Evolutionary conservation across 2,888 invertebrate species (phyloP), one percentile per base, ranked within the genome.

Genomic region (Baronia brevicornis): DNA sequence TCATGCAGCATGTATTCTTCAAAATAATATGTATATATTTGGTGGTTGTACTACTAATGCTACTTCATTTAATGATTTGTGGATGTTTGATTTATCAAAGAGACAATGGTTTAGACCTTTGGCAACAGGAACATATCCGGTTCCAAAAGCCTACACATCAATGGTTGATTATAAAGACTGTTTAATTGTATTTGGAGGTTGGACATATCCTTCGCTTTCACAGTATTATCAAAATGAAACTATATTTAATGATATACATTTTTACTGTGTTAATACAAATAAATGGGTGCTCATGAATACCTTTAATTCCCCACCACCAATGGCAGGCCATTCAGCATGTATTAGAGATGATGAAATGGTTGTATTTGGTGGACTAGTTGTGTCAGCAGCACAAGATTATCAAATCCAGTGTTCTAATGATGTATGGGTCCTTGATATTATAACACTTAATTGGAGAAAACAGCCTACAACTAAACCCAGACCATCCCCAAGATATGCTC

Each of bases 11-110:
- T 94, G 94, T 58, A 87, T 92, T 24, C 87, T 91, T 59, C 89
- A 90, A 41, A 93, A 94, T 67, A 91, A 90, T 3, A 94, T 98
- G 93, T 98, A 94, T 62, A 90, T 98, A 25, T 97, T 98, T 86
- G 98, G 98, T 15, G 98, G 98, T 4, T 97, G 97, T 54, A 97
- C 97, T 5, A 93, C 94, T 18, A 92, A 94, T 32, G 93, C 93
- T 55, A 97, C 98, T 9, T 95, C 98, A 6, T 97, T 97, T 60
- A 98, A 98, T 82, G 98, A 98, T 80, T 85, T 98, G 15, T 98
- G 98, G 98, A 87, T 90, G 43, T 90, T 98, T 69, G 95, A 98
- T 82, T 86, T 98, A 39, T 92, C 93, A 1, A 90, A 88, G 25
- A 86, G 95, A 52, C 87, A 90, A 47, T 97, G 97, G 97, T 87